Conservation (phyloP, 1,140 invertebrate genomes). For the Conopomorpha cramerella region DNA sequence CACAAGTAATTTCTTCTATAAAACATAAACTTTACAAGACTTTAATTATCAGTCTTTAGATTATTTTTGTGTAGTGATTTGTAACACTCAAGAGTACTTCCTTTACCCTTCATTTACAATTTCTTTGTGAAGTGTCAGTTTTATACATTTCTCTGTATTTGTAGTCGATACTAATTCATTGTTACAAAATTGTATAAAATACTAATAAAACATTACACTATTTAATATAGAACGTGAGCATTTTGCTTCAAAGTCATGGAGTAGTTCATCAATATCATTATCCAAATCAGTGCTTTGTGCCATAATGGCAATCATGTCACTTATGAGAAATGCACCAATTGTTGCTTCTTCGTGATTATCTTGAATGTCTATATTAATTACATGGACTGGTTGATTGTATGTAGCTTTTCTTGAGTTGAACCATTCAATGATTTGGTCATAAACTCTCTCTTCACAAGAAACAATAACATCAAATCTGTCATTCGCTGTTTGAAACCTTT, state of each 20-base stretch:
- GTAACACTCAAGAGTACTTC: too few relatives aligned
- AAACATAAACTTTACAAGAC: too few relatives aligned
- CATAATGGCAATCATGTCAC: slow-evolving; percentile 91
- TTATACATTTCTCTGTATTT: too few relatives aligned
- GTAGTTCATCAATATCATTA: slow-evolving; percentile 96
- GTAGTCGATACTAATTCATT: too few relatives aligned
- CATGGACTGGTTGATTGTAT: slow-evolving; percentile 87
- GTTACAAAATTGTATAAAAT: too few relatives aligned
- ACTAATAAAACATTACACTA: slow-evolving; percentile 92
- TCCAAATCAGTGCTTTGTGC: slow-evolving; percentile 91
- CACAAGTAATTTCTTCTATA: too few relatives aligned
- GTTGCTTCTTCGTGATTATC: slow-evolving; percentile 99
- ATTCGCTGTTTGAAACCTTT: slow-evolving; percentile 89
- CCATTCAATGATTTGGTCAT: slow-evolving; percentile 89
- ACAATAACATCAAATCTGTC: slow-evolving; percentile 97
- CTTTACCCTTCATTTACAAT: too few relatives aligned
- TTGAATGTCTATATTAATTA: slow-evolving; percentile 98
- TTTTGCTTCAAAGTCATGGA: slow-evolving; percentile 94
- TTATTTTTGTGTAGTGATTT: too few relatives aligned
- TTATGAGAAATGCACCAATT: slow-evolving; percentile 98
- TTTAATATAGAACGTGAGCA: slow-evolving; percentile 87
- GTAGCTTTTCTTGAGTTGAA: slow-evolving; percentile 73
- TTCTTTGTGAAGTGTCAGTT: too few relatives aligned
- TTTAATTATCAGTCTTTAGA: too few relatives aligned
- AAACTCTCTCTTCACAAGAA: slow-evolving; percentile 98